Evolutionary conservation across 2,888 invertebrate genomes (phyloP).

Genomic region (Polymixis flavicincta): DNA sequence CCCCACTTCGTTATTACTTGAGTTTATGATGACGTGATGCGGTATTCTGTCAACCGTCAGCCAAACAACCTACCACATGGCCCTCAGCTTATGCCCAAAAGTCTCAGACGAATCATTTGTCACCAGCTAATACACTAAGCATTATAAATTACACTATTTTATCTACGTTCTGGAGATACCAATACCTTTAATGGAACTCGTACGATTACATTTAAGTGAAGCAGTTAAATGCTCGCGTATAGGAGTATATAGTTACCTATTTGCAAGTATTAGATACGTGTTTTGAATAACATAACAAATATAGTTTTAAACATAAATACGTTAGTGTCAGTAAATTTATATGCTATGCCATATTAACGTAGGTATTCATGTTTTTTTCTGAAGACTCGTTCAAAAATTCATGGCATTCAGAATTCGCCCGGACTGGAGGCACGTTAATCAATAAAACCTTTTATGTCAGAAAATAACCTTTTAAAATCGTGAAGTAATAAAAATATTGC

Average conservation of each 20-base stretch:
- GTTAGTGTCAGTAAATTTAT: not conserved
- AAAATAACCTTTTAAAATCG: not conserved
- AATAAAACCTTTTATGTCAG: not conserved
- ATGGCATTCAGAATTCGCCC: not conserved
- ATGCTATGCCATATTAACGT: not conserved
- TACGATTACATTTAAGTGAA: conserved; percentile 38
- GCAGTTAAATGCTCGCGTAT: conserved; percentile 21
- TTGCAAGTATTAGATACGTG: conserved; percentile 36
- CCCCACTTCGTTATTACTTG: conserved; percentile 12
- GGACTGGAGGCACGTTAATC: not conserved
- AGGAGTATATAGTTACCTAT: conserved; percentile 33
- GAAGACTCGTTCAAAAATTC: not conserved
- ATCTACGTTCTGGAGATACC: conserved; percentile 22
- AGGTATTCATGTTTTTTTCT: not conserved
- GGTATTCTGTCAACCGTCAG: conserved; percentile 37
- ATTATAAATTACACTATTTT: conserved; percentile 52
- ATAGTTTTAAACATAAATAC: not conserved
- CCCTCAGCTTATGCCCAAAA: conserved; percentile 1
- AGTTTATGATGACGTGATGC: conserved; percentile 16
- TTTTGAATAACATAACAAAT: conserved; percentile 18
- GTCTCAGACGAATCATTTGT: conserved; percentile 34
- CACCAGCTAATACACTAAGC: conserved; percentile 46
- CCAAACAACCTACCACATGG: conserved; percentile 52
- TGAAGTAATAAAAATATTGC: not conserved
- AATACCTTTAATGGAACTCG: conserved; percentile 48